Conservation (phyloP, 2,888 invertebrate species). For the Heliconius aoede region DNA sequence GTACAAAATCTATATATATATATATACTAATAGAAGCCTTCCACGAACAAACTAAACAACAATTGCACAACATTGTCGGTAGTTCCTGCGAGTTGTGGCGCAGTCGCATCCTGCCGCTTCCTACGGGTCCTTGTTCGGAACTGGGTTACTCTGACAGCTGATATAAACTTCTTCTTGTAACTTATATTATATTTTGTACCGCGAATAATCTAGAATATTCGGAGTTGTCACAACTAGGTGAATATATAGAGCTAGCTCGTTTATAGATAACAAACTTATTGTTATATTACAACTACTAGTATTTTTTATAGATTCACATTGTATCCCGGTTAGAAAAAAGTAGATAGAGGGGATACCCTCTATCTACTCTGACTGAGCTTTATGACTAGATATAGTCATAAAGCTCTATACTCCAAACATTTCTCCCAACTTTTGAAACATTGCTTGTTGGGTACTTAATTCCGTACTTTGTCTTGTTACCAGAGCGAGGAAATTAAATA, state of each 20-base stretch:
- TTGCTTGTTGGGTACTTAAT: not conserved
- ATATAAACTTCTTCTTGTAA: conserved; percentile 45
- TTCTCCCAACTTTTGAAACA: not conserved
- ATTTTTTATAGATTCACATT: not conserved
- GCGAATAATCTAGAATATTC: not conserved
- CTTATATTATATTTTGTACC: conserved; percentile 36
- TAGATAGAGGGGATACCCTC: not conserved
- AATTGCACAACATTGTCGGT: conserved; percentile 53
- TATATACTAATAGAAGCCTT: not conserved
- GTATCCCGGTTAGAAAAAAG: too few species aligned
- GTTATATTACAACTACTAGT: not conserved
- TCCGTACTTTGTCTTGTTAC: not conserved
- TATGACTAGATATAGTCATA: too few species aligned
- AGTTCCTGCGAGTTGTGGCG: conserved; percentile 58
- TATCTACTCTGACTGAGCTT: too few species aligned
- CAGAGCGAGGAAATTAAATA: not conserved
- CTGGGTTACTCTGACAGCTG: conserved; percentile 55
- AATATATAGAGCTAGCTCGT: not conserved
- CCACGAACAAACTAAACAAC: conserved; percentile 36
- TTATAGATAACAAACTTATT: not conserved
- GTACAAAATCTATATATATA: not conserved
- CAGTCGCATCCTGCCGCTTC: conserved; percentile 68
- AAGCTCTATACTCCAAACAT: too few species aligned
- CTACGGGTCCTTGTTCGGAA: conserved; percentile 60
- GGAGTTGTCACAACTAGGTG: not conserved